Evolutionary conservation across 2,797 vertebrate genomes (phyloP), one percentile per base, ranked within the genome.

Genomic region (Mycteria americana): DNA sequence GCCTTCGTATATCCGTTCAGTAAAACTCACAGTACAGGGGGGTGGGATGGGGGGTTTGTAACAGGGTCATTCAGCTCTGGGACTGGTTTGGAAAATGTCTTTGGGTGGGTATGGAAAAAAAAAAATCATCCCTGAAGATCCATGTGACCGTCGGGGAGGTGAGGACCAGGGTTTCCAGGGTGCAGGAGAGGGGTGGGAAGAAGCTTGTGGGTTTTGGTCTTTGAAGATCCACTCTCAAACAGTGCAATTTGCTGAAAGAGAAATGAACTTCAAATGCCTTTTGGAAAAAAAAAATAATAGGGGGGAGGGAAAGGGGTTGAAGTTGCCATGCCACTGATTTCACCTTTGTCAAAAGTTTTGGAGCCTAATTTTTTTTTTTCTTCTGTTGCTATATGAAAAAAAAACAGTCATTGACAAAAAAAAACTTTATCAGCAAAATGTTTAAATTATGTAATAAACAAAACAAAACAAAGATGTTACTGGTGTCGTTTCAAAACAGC

Each of bases 361-460:
- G 78, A 98, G 96, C 95, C 92, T 79, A 85, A 80, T 96, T 96
- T 76, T 95, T 94, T 95, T 94, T 86, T 97, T 96, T 94, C 87
- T 97, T 74, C 82, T 89, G 92, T 95, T 93, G 96, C 96, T 94
- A 56, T 94, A 96, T 75, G 68, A 87, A 63, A 83, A 94, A 94
- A 92, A 93, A 45, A 68, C 24, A 31, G 95, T 98, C 96, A 96
- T 88, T 85, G 93, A 95, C 82, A 93, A 94, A 54, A 88, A 88
- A 95, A 88, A 92, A 87, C 96, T 98, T 98, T 98, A 97, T 97
- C 96, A 96, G 95, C 93, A 97, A 98, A 97, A 96, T 97, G 95
- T 98, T 98, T 97, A 97, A 96, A 98, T 97, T 96, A 97, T 93
- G 95, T 98, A 98, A 98, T 98, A 98, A 97, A 97, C 76, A 96